phyloP scores from a whole-genome alignment of 2,113 vertebrate species.

The Etheostoma cragini region DNA sequence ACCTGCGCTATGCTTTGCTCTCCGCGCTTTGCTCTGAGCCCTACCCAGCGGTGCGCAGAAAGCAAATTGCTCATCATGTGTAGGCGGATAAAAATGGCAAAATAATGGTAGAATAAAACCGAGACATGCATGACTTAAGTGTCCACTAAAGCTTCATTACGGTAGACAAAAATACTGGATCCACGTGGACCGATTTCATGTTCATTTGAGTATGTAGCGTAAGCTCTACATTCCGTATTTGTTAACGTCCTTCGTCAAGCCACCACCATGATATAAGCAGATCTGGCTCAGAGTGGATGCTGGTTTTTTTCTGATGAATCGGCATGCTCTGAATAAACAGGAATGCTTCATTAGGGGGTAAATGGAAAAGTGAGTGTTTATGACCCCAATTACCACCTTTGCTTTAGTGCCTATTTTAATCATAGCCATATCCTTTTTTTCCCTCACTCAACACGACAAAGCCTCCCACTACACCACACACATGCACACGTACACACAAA shows the following conservation, averaged over 20 bases:
- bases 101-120: not conserved
- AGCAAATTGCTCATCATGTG: no score
- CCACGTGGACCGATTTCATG: not conserved
- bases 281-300: slow-evolving; percentile 34
- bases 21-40: no score
- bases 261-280: slow-evolving; percentile 24
- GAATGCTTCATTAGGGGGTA: slow-evolving; percentile 76
- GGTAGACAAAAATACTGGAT: not conserved
- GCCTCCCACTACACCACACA: slow-evolving; percentile 42
- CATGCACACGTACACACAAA: slow-evolving; percentile 30
- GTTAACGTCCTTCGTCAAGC: slow-evolving; percentile 32
- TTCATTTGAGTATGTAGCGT: no score
- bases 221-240: not conserved
- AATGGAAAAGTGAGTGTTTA: slow-evolving; percentile 84
- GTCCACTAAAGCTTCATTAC: not conserved
- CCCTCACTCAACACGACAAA: slow-evolving; percentile 49
- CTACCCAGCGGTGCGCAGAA: no score
- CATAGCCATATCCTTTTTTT: slow-evolving; percentile 72
- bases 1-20: no score
- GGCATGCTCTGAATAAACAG: slow-evolving; percentile 62
- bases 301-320: slow-evolving; percentile 61
- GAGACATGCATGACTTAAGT: not conserved
- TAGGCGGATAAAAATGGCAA: no score
- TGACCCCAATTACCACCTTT: slow-evolving; percentile 82
- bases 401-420: slow-evolving; percentile 80